Evolutionary conservation across 2,888 invertebrate species (phyloP), one percentile per base, ranked within the genome.

Genomic region (Cheilosia grossa): DNA sequence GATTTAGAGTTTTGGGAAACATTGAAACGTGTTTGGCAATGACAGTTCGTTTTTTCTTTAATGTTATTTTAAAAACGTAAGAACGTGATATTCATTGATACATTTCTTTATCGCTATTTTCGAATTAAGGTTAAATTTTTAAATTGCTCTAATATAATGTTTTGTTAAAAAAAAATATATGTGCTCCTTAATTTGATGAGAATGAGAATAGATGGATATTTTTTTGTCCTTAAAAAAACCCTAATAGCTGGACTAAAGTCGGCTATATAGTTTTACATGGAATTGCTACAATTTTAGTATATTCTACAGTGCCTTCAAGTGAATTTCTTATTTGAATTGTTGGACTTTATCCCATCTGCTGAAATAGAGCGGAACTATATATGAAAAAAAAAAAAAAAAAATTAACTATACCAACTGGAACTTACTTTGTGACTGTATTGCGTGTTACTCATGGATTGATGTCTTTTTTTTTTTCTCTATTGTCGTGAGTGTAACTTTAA

Each of bases 51-150:
- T 49, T 49, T 40, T 49, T 17, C 4, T 42, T 51, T 21, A n/a
- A 21, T 67, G 44, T 59, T 53, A 21, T 37, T 58, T 44, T 74
- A 53, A 63, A 59, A 70, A 66, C 42, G 15, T 67, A 63, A 70
- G 58, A 79, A 59, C 70, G 82, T 82, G 86, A 86, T 86, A 82
- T 86, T 72, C 54, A 56, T 79, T 86, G 33, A 56, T 61, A 79
- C 6, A 64, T 67, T 61, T 73, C 21, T 80, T 49, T 49, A n/a
- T 33, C 37, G 37, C 37, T 37, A 37, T 75, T 56, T 70, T 82
- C 63, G 54, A 63, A 40, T 44, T 86, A 81, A 75, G 47, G 27
- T 66, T 70, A 59, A 75, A 74, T 59, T 66, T 72, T 15, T 24
- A 64, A 79, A 73, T 58, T 63, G 7, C 24, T 69, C 58, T 37